Evolutionary conservation across 2,888 invertebrate genomes (phyloP), one percentile per base, ranked within the genome.

Genomic region (Ectropis crepuscularia): DNA sequence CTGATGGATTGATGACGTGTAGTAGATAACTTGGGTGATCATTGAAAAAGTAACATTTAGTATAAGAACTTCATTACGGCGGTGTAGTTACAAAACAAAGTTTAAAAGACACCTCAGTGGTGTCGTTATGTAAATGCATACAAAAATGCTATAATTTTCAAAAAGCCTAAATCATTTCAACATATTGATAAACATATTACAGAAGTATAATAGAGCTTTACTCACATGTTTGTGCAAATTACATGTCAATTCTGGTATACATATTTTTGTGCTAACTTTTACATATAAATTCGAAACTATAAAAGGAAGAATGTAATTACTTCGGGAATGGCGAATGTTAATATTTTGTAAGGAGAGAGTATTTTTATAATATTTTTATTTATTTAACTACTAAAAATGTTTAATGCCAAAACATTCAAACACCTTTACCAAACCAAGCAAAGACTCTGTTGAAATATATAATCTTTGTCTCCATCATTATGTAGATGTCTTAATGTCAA

Each of bases 191-290:
- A 36, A 38, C 5, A 9, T 53, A 6, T 53, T 28, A 10, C 5
- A 41, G 43, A 43, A 37, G 16, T 42, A 48, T 8, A 47, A 48
- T 5, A 16, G 54, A 63, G 63, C 63, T 63, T 63, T 59, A 63
- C 53, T 51, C 42, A 54, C 59, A 54, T 57, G 51, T 64, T 55
- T 51, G 59, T 64, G 59, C 64, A 64, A 64, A 64, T 64, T 7
- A 16, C 51, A 57, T 53, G 64, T 64, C 64, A 64, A 64, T 64
- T 64, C 47, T 41, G 51, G 55, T 64, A 55, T 48, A 59, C 36
- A 55, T 58, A 54, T 54, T 58, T 57, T 63, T 58, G 45, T 63
- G 54, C 59, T 50, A n/a, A 51, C 36, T 57, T 39, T 48, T 28
- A 47, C 41, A 49, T 48, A 42, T 45, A 47, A 47, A 10, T 49